A percentile compares a stretch with the other conserved stretches of the same genome.
phyloP scores from a whole-genome alignment of 2,113 vertebrate species.

The Cottus gobio region DNA sequence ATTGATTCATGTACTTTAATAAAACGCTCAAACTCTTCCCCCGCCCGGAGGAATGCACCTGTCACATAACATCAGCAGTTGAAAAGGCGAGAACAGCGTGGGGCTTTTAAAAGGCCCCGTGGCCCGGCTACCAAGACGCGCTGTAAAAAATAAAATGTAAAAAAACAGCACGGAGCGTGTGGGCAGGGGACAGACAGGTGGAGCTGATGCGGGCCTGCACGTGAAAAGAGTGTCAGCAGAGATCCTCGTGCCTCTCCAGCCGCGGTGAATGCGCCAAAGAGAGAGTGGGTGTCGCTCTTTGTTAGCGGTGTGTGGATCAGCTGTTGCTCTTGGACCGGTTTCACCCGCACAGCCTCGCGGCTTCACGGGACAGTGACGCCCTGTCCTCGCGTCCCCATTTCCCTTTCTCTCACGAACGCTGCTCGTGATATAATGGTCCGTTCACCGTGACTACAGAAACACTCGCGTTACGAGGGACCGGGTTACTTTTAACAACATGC shows the following conservation, averaged over 20 bases:
- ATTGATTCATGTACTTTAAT: conserved; percentile 66
- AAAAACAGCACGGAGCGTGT: conserved; percentile 3
- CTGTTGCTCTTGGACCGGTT: conserved; percentile 68
- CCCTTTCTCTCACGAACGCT: conserved; percentile 12
- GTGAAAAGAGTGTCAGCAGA: conserved; percentile 27
- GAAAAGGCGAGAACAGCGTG: conserved; percentile 40
- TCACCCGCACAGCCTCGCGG: conserved; percentile 43
- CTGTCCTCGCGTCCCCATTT: conserved; percentile 48
- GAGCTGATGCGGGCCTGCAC: conserved; percentile 38
- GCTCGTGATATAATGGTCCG: conserved; percentile 43
- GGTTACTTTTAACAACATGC: conserved; percentile 39
- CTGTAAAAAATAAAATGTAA: not conserved
- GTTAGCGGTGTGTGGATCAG: conserved; percentile 63
- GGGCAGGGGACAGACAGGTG: conserved; percentile 38
- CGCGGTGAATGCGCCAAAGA: not conserved
- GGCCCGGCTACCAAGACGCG: conserved; percentile 20
- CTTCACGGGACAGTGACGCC: conserved; percentile 57
- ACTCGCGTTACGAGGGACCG: not conserved
- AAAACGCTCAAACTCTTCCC: conserved; percentile 39
- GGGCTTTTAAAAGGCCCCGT: conserved; percentile 36
- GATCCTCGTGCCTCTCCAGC: conserved; percentile 1
- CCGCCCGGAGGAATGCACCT: conserved; percentile 59
- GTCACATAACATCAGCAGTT: conserved; percentile 61
- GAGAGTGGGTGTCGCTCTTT: conserved; percentile 46
- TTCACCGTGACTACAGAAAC: conserved; percentile 52